Evolutionary conservation across 2,797 vertebrate genomes (phyloP), one percentile per base, ranked within the genome.

Genomic region (Sebastes nivosus): DNA sequence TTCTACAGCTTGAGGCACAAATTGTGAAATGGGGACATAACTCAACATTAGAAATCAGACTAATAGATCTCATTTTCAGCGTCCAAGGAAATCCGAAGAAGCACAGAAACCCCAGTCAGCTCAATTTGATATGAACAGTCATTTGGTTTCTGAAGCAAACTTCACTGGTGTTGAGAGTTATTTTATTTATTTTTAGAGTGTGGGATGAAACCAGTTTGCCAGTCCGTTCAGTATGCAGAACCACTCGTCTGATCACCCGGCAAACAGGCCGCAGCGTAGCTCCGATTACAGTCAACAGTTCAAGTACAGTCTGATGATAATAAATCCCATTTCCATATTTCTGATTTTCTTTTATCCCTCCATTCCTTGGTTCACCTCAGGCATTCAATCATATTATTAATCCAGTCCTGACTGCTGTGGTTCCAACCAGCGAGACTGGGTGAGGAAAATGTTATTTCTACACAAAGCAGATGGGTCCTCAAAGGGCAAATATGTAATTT

Each of bases 401-500:
- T 91, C 79, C 83, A 59, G 52, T 81, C 75, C 80, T 88, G 89
- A 90, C 89, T 88, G 80, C 75, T 32, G 72, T 77, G 82, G 60
- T 77, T 89, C 82, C 90, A 90, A 72, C 74, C 85, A 80, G 72
- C 54, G 30, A 75, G 73, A 85, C 25, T 50, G 57, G 66, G 88
- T 88, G 75, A 81, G 87, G 84, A 89, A 92, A 92, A 89, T 86
- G 79, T 82, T 86, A 87, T 93, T 94, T 84, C 87, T 84, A 76
- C 75, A 81, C 84, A 89, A 91, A 86, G 86, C 79, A 77, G 89
- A 87, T 85, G 85, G 84, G 77, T 87, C 72, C 86, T 90, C 85
- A 92, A 93, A 94, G 92, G 92, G 86, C 91, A 89, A 93, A 89
- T 78, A 72, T 92, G 83, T 87, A 83, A 90, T 91, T 90, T 83